phyloP scores from a whole-genome alignment of 64 coral and sea anemone genomes.

The Actinia equina region DNA sequence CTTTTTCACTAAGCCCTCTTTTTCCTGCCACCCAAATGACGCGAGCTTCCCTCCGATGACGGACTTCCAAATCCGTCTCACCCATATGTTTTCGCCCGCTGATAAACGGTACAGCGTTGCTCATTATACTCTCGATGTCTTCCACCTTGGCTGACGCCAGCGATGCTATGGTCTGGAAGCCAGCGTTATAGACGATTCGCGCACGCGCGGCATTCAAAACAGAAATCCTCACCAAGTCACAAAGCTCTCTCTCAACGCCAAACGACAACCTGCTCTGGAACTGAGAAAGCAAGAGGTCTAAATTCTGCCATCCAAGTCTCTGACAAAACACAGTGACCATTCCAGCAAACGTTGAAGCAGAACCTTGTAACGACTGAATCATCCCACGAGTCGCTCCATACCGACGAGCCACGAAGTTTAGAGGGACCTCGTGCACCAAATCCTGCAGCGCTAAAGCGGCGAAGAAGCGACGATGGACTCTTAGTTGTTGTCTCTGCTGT shows the following conservation, averaged over 20 bases:
- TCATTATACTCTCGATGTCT: slow-evolving; percentile 75
- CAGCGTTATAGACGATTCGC: slow-evolving; percentile 92
- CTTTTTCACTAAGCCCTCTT: slow-evolving; percentile 58
- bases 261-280: slow-evolving; percentile 94
- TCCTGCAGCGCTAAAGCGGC: slow-evolving; percentile 92
- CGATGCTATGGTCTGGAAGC: slow-evolving; percentile 81
- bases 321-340: slow-evolving; percentile 97
- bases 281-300: slow-evolving; percentile 83
- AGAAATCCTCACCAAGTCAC: slow-evolving; percentile 89
- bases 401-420: slow-evolving; percentile 72
- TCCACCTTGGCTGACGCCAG: slow-evolving; percentile 52
- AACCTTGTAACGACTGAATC: slow-evolving; percentile 91
- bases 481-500: slow-evolving; percentile 70
- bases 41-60: slow-evolving; percentile 57
- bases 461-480: slow-evolving; percentile 89
- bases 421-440: slow-evolving; percentile 80
- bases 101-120: slow-evolving; percentile 83
- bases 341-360: slow-evolving; percentile 91
- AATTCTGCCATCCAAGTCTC: slow-evolving; percentile 89
- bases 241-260: slow-evolving; percentile 93
- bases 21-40: slow-evolving; percentile 90
- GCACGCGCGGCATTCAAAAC: slow-evolving; percentile 92
- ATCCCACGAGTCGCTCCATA: slow-evolving; percentile 92
- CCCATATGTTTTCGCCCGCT: slow-evolving; percentile 60
- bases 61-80: slow-evolving; percentile 83